Conservation (phyloP, 2,113 vertebrate genomes). For the Coturnix japonica region DNA sequence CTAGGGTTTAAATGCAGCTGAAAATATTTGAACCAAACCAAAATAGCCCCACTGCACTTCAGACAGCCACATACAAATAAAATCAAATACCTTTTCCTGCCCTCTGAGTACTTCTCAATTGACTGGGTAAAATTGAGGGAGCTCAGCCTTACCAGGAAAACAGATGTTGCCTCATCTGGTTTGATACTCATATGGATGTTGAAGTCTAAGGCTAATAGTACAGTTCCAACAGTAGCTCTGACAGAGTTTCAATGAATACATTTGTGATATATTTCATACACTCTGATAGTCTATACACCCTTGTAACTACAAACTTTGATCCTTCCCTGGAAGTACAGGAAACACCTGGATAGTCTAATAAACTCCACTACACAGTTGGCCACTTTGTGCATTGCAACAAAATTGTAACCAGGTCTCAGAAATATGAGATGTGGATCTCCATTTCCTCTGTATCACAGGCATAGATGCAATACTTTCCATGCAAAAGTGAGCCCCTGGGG, state of each 20-base stretch:
- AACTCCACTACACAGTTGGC: slow-evolving; percentile 61
- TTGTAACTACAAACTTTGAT: slow-evolving; percentile 74
- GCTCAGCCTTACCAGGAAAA: slow-evolving; percentile 52
- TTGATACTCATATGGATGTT: slow-evolving; percentile 59
- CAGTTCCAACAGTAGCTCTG: slow-evolving; percentile 73
- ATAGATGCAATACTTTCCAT: neutral
- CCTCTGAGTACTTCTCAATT: slow-evolving; percentile 13
- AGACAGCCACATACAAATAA: slow-evolving; percentile 46
- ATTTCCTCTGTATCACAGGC: slow-evolving; percentile 45
- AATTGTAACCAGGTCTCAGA: slow-evolving; percentile 70
- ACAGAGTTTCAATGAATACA: slow-evolving; percentile 70
- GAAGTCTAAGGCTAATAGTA: slow-evolving; percentile 70
- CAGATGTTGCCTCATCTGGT: slow-evolving; percentile 72
- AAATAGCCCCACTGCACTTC: neutral
- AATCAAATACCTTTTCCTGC: slow-evolving; percentile 52
- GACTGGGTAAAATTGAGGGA: slow-evolving; percentile 49
- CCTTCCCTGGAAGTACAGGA: slow-evolving; percentile 69
- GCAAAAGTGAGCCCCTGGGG: slow-evolving; percentile 23
- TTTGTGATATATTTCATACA: slow-evolving; percentile 70
- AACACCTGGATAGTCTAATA: slow-evolving; percentile 72
- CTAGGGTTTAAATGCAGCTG: neutral
- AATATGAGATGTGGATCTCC: slow-evolving; percentile 59
- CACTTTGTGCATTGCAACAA: slow-evolving; percentile 57
- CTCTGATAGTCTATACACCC: slow-evolving; percentile 59
- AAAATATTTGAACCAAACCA: neutral